Base-by-base conservation (phyloP, 2,797 vertebrate species). In the Sebastes kiyomatsui region DNA sequence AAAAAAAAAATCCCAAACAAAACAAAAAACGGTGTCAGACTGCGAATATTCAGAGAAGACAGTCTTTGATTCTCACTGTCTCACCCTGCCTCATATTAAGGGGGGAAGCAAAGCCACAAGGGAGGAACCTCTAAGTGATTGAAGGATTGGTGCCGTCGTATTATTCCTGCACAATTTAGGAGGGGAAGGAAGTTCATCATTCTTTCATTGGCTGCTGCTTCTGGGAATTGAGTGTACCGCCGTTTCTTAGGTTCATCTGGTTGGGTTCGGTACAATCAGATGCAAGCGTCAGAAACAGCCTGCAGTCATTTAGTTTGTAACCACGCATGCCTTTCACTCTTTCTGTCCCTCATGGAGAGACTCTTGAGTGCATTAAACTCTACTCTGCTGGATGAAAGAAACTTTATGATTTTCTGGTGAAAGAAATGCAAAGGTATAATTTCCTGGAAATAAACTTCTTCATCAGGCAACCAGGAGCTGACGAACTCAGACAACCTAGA, bases 81-180 rank as follows among this genome's bases (percentile, higher is more conserved):
- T 73, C 67, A 54, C 56, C 60, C 62, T 65, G 61, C 16, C 38
- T 78, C 23, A 77, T 80, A 75, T 85, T 75, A 30, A 49, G 81
- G 25, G 25, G 27, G 74, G 75, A 84, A 80, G 81, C 28, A 12
- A 74, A 79, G 56, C 71, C 88, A 81, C 85, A 18, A 33, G 87
- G 86, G 90, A 90, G 73, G 61, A 84, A 81, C 71, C 77, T 80
- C 86, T 83, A 72, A 79, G 87, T 91, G 93, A 94, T 86, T 93
- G 92, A 93, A 88, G 83, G 93, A 93, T 93, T 92, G 88, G 90
- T 94, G 94, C 66, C 88, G 80, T 70, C 23, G 10, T 62, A 23
- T 83, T 79, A 83, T 78, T 87, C 33, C 80, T 72, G 83, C 83
- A 54, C 83, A 77, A 64, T 87, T 86, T 68, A 87, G 85, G 77